These are phyloP conservation scores for Trematomus bernacchii DNA, from an alignment of 2,797 vertebrate species.

Conservation along the genomic window DNA sequence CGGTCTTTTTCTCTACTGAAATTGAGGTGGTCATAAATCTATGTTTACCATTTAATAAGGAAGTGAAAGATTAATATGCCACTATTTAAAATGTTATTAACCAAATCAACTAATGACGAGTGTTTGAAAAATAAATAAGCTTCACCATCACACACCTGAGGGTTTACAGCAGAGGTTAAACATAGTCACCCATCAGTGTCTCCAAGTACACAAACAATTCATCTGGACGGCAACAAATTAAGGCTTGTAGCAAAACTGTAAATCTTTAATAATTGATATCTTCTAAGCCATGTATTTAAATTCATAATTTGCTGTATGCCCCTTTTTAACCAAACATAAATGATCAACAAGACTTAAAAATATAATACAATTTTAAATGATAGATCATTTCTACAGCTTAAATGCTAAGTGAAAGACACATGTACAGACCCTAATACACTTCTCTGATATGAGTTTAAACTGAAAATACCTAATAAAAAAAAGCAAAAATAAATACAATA, in stretches of 20 bases:
- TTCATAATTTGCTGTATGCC: background rate
- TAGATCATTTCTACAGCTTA: background rate
- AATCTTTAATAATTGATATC: background rate
- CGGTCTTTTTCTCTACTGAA: no score
- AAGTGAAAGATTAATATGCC: no score
- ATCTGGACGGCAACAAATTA: background rate
- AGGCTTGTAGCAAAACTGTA: background rate
- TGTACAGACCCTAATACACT: background rate
- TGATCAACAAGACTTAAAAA: background rate
- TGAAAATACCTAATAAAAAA: background rate
- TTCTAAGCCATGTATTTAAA: background rate
- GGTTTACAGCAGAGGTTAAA: no score
- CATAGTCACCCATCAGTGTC: no score
- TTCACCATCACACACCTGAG: no score
- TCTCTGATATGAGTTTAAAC: background rate
- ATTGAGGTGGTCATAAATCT: no score
- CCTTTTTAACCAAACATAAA: background rate
- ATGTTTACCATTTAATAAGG: no score
- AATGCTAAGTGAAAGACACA: background rate
- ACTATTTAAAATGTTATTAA: no score
- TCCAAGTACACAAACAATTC: no score
- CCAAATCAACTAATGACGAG: no score
- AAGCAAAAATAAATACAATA: slow-evolving; percentile 1
- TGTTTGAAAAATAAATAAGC: no score
- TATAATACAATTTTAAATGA: background rate